Evolutionary conservation across 2,888 invertebrate species (phyloP).

Genomic region (Acholoe squamosa): DNA sequence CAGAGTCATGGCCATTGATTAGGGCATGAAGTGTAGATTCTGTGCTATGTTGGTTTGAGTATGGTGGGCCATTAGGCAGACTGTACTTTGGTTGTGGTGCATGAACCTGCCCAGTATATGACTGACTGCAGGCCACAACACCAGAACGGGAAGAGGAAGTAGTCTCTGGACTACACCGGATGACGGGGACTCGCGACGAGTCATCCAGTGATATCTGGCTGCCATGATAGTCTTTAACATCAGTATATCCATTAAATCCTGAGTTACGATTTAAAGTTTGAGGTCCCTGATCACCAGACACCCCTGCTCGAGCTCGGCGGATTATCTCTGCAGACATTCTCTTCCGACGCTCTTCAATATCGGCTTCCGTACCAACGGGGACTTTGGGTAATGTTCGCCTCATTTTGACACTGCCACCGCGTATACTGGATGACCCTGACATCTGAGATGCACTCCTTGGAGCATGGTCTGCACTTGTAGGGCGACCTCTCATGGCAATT

Average conservation of each 20-base stretch:
- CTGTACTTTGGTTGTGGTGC: constrained; percentile 37
- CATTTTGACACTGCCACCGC: constrained; percentile 27
- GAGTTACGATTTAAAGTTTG: neutral
- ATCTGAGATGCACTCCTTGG: neutral
- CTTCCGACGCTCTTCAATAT: constrained; percentile 60
- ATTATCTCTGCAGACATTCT: constrained; percentile 52
- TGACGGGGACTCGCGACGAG: neutral
- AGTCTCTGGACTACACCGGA: constrained; percentile 28
- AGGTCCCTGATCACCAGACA: neutral
- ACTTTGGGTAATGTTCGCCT: constrained; percentile 58
- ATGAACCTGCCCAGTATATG: constrained; percentile 47
- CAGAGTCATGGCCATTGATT: constrained; percentile 7
- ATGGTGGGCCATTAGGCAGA: neutral
- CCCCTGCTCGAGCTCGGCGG: constrained; percentile 21
- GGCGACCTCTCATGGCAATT: neutral
- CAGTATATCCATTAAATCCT: neutral
- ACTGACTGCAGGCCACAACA: neutral
- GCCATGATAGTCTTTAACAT: neutral
- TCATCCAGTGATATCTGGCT: constrained; percentile 39
- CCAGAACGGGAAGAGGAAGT: neutral
- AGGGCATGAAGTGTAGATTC: neutral
- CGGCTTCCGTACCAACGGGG: constrained; percentile 27
- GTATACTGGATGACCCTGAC: neutral
- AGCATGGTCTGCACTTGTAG: constrained; percentile 49
- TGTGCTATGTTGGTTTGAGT: neutral